These are phyloP conservation scores for Megastigmus dorsalis DNA, from an alignment of 2,888 invertebrate species.

Conservation along the genomic window DNA sequence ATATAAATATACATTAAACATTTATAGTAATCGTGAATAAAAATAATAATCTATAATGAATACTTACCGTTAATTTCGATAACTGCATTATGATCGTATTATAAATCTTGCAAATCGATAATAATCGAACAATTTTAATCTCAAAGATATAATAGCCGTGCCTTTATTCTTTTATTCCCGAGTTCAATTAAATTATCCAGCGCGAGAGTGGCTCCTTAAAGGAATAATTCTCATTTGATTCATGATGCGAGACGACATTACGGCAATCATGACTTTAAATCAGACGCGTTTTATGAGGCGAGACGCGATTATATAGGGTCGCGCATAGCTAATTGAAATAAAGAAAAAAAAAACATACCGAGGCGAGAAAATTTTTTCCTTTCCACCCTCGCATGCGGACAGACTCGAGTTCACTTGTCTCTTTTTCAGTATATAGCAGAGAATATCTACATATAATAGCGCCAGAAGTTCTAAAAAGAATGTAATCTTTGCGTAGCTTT, in stretches of 20 bases:
- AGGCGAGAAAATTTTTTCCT: constrained; percentile 19
- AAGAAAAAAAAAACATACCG: constrained; percentile 62
- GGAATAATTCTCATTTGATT: constrained; percentile 48
- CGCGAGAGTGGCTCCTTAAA: constrained; percentile 43
- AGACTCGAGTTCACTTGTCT: no score
- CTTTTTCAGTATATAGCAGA: no score
- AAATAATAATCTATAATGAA: no score
- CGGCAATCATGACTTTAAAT: constrained; percentile 56
- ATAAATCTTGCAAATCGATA: constrained; percentile 3
- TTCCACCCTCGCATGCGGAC: no score
- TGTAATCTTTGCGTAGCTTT: no score
- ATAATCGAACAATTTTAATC: constrained; percentile 26
- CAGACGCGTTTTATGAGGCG: constrained; percentile 66
- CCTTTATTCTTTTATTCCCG: constrained; percentile 24
- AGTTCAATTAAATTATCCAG: constrained; percentile 55
- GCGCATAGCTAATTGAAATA: constrained; percentile 69
- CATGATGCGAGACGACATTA: constrained; percentile 55
- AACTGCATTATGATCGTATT: no score
- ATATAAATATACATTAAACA: no score
- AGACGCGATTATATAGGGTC: constrained; percentile 67
- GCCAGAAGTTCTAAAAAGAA: no score
- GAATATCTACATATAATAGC: no score
- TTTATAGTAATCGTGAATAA: not conserved
- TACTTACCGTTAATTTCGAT: no score
- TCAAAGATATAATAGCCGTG: not conserved